Percentiles rank a stretch among this genome's conserved stretches.
These are phyloP conservation scores for Rhynchophorus ferrugineus DNA, from an alignment of 1,140 invertebrate species.

Conservation along the genomic window DNA sequence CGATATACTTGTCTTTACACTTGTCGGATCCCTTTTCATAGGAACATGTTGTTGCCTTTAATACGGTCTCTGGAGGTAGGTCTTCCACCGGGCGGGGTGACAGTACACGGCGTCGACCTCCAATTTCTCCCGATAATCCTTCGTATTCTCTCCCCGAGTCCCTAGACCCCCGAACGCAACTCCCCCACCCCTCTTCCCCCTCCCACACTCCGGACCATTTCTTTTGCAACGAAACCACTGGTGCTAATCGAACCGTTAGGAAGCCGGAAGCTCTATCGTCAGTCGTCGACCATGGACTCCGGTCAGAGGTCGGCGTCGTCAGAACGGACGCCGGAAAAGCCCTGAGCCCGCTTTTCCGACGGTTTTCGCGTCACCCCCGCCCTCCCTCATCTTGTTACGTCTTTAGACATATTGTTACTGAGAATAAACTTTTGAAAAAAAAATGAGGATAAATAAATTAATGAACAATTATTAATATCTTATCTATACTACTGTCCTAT, in stretches of 20 bases:
- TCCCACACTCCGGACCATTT: conserved; percentile 14
- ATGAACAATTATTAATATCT: conserved; percentile 18
- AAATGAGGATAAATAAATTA: conserved; percentile 13
- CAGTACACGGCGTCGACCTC: conserved; percentile 10
- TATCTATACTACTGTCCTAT: conserved; percentile 38
- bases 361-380: conserved; percentile 16
- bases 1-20: neutral
- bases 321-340: conserved; percentile 25
- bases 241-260: conserved; percentile 37
- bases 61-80: conserved; percentile 37
- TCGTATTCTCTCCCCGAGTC: no score
- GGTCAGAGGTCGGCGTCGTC: conserved; percentile 24
- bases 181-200: neutral
- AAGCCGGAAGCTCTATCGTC: conserved; percentile 18
- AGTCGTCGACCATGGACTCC: neutral
- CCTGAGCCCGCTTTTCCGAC: conserved; percentile 33
- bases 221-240: conserved; percentile 41
- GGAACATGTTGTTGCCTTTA: conserved; percentile 20
- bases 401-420: conserved; percentile 38
- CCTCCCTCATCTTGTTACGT: conserved; percentile 37
- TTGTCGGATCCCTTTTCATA: neutral
- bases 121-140: no score
- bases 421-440: conserved; percentile 9
- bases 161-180: no score
- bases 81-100: conserved; percentile 33